These are phyloP conservation scores for Acleris emargana DNA, from an alignment of 2,888 invertebrate genomes.

Conservation along the genomic window DNA sequence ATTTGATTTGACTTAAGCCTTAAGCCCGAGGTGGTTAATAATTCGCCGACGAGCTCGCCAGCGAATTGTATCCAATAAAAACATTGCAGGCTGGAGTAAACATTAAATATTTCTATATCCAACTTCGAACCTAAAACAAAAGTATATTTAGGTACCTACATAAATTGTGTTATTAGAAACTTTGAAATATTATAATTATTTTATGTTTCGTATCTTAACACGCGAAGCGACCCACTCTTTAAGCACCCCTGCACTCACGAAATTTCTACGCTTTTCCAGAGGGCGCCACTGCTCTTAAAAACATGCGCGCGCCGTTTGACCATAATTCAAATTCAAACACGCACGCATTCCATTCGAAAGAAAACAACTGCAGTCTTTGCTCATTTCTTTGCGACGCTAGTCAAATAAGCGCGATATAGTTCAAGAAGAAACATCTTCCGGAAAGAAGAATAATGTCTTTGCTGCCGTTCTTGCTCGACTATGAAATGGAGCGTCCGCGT, in stretches of 20 bases:
- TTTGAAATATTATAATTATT: too few relatives aligned
- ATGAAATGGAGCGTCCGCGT: constrained; percentile 69
- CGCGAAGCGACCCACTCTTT: constrained; percentile 46
- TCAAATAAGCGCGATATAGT: constrained; percentile 6
- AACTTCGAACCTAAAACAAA: too few relatives aligned
- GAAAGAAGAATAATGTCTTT: constrained; percentile 68
- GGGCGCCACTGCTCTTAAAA: constrained; percentile 56
- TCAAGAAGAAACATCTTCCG: constrained; percentile 14
- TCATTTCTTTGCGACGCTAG: constrained; percentile 12
- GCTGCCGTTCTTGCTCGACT: constrained; percentile 72
- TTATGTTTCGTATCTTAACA: background rate
- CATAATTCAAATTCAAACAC: constrained; percentile 56
- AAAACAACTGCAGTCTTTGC: constrained; percentile 19
- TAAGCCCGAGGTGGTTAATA: too few relatives aligned
- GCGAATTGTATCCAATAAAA: too few relatives aligned
- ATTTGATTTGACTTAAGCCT: too few relatives aligned
- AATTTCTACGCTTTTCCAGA: constrained; percentile 58
- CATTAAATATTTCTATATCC: too few relatives aligned
- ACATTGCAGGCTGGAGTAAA: too few relatives aligned
- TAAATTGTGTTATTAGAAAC: too few relatives aligned
- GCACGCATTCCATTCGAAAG: constrained; percentile 37
- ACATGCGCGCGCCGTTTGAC: constrained; percentile 45
- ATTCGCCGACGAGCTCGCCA: too few relatives aligned
- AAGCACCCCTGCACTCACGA: constrained; percentile 53
- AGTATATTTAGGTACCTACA: too few relatives aligned